A percentile compares a stretch with the other conserved stretches of the same genome.
These are phyloP conservation scores for Dyspetes luteomarginatus DNA, from an alignment of 2,888 invertebrate genomes.

Conservation along the genomic window DNA sequence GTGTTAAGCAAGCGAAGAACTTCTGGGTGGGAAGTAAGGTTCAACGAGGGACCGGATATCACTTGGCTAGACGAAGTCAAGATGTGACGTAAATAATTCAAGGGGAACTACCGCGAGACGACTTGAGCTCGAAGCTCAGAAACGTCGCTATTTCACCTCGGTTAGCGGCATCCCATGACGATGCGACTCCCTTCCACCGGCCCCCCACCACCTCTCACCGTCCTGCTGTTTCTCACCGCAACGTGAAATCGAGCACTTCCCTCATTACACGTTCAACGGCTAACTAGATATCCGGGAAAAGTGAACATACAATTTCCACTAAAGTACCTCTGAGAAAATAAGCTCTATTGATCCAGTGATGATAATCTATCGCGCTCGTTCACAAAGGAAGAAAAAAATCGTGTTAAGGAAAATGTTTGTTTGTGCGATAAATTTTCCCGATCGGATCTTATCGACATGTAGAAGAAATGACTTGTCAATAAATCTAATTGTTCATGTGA, in stretches of 20 bases:
- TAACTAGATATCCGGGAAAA: constrained; percentile 1
- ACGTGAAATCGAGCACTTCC: constrained; percentile 8
- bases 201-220: neutral
- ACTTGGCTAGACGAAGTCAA: constrained; percentile 10
- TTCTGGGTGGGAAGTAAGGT: constrained; percentile 3
- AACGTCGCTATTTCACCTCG: constrained; percentile 3
- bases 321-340: neutral
- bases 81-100: constrained; percentile 38
- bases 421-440: too few species aligned
- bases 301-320: neutral
- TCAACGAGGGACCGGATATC: constrained; percentile 30
- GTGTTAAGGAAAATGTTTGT: too few species aligned
- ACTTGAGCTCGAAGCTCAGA: constrained; percentile 14
- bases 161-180: constrained; percentile 4
- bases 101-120: constrained; percentile 7
- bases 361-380: neutral
- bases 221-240: neutral
- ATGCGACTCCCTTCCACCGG: neutral
- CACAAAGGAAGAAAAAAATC: neutral
- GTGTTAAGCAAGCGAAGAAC: neutral
- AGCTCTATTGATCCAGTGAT: neutral
- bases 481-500: neutral
- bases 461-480: neutral
- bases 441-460: neutral
- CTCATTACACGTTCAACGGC: constrained; percentile 15